phyloP scores from a whole-genome alignment of 2,797 vertebrate species.

The Myotis planiceps region DNA sequence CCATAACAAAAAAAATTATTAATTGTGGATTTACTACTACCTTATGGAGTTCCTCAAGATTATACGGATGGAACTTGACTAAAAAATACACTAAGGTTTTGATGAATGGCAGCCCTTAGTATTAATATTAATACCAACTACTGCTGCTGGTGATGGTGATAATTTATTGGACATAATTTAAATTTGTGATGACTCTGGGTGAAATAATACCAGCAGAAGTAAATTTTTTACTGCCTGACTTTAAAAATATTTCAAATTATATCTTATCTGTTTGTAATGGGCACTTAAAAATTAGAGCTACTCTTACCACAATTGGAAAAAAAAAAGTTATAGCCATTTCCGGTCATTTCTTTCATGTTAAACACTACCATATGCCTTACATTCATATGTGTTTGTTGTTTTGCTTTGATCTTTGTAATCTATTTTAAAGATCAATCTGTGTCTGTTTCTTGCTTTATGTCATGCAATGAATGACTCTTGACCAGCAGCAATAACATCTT shows the following conservation, averaged over 20 bases:
- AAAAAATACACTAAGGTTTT: background rate
- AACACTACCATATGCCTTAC: background rate
- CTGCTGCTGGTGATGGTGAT: background rate
- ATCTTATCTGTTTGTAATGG: background rate
- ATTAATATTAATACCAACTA: background rate
- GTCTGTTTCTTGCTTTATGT: background rate
- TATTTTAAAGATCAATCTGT: slow-evolving; percentile 33
- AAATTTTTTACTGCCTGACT: background rate
- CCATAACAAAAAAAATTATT: background rate
- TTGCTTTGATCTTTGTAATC: background rate
- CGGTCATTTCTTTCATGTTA: background rate
- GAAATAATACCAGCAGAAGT: background rate
- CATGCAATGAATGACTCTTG: background rate
- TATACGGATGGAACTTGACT: background rate
- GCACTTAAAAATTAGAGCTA: slow-evolving; percentile 32
- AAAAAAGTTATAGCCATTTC: background rate
- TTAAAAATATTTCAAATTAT: background rate
- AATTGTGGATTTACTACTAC: background rate
- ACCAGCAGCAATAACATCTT: background rate
- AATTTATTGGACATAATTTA: slow-evolving; percentile 1
- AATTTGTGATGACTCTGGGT: background rate
- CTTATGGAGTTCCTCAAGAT: background rate
- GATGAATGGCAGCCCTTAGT: background rate
- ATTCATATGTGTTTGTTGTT: background rate
- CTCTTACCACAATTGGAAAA: background rate